Evolutionary conservation across 2,797 vertebrate species (phyloP).

Genomic region (Heliangelus exortis): DNA sequence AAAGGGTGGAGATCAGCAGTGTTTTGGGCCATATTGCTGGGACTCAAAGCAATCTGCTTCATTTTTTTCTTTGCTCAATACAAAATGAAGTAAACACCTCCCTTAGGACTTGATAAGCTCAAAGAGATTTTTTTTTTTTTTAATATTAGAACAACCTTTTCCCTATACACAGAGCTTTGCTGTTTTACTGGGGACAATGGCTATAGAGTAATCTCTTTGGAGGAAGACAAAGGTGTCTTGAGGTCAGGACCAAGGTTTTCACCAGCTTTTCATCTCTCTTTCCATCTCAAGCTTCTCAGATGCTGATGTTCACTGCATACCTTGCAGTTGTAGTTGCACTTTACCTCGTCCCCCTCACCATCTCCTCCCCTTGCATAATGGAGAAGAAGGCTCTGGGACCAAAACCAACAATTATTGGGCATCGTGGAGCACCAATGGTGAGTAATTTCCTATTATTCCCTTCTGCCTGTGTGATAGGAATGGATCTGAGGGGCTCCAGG

Average conservation of each 20-base stretch:
- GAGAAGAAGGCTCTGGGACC: conserved; percentile 85
- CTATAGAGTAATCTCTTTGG: background rate
- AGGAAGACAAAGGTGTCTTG: background rate
- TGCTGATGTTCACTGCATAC: conserved; percentile 84
- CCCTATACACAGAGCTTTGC: background rate
- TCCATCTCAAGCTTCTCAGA: conserved; percentile 86
- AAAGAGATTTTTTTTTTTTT: background rate
- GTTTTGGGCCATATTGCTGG: background rate
- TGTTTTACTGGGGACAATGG: accelerated
- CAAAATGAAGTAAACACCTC: background rate
- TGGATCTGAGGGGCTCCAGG: background rate
- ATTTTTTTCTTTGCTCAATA: background rate
- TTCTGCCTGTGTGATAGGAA: background rate
- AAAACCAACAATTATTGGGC: conserved; percentile 89
- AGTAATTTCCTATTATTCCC: conserved; percentile 31
- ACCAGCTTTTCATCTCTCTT: background rate
- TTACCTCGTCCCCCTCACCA: conserved; percentile 88
- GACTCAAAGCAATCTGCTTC: accelerated
- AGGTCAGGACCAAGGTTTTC: background rate
- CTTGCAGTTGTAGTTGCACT: conserved; percentile 83
- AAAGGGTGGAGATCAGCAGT: background rate
- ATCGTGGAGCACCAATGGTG: conserved; percentile 93
- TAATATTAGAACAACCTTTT: background rate
- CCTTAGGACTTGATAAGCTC: background rate
- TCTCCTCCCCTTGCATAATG: conserved; percentile 96